Base-by-base conservation (phyloP, 2,797 vertebrate species). In the Syngnathus acus region DNA sequence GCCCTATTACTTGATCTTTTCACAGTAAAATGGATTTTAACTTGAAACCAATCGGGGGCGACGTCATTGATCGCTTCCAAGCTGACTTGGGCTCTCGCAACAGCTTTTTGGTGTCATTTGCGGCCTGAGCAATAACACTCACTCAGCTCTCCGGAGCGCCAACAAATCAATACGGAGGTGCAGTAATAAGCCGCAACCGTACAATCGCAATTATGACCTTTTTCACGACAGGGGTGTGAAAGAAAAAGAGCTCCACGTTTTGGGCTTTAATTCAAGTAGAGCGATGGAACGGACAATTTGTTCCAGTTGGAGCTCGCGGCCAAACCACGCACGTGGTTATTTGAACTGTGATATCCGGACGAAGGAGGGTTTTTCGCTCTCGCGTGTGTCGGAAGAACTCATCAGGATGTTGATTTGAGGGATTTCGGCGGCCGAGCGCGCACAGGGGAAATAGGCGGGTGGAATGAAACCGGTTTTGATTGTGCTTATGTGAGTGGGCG, bases 371-470 rank as follows among this genome's bases (percentile, higher is more conserved):
- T 1, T 45, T 40, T 60, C 6, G 38, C 39, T 16, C 19, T 61
- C 9, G 19, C 5, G 42, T 9, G 17, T 10, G 17, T 4, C 4
- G 17, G 40, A 13, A 45, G 23, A 62, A 62, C 42, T 62, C 42
- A 45, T 62, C 60, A 62, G 42, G 6, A 62, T 45, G 60, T 62
- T 45, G 60, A 62, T 62, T 45, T 47, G 42, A 62, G 42, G 60
- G 60, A 45, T 62, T 62, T 42, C 42, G 3, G 21, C 21, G 17
- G 11, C 21, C 5, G 10, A 62, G 60, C 6, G 11, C 32, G 32
- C 32, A 32, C n/a, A 17, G 42, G 40, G 26, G 32, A 21, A 62
- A 45, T 26, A 23, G 26, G 60, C 23, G 21, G 60, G 42, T 14
- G 23, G 60, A 62, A 62, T 62, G 21, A 45, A 16, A 21, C 40